Conservation (phyloP, 2,888 invertebrate species). For the Lasioglossum villosulum region DNA sequence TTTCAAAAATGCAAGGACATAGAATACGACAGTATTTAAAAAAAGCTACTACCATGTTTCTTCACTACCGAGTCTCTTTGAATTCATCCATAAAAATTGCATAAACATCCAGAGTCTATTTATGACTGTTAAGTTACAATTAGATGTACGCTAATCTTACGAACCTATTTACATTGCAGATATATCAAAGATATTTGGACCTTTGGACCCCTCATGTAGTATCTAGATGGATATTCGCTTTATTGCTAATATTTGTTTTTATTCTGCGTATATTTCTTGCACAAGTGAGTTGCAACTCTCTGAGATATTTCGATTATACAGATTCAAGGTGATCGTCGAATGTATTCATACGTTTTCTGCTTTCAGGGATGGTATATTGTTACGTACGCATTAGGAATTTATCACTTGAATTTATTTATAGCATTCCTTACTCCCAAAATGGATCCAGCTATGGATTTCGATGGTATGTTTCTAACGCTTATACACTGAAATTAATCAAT, state of each 20-base stretch:
- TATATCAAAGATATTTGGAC: constrained; percentile 94
- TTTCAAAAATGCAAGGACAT: no score
- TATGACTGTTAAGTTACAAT: neutral
- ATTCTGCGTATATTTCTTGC: constrained; percentile 92
- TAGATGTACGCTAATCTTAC: constrained; percentile 18
- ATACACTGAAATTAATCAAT: neutral
- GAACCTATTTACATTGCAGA: constrained; percentile 83
- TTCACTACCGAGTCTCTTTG: no score
- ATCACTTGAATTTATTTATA: constrained; percentile 99
- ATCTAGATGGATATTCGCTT: constrained; percentile 92
- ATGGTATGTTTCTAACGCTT: constrained; percentile 87
- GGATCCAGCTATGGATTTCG: constrained; percentile 98
- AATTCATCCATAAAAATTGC: no score
- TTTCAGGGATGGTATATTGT: constrained; percentile 99
- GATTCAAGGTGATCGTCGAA: neutral
- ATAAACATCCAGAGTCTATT: no score
- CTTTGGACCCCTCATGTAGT: constrained; percentile 93
- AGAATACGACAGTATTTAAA: no score
- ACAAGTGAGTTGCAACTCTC: constrained; percentile 87
- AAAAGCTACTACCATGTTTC: no score
- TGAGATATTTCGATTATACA: constrained; percentile 33
- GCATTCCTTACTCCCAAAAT: constrained; percentile 99
- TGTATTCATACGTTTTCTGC: constrained; percentile 6
- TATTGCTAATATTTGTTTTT: constrained; percentile 90
- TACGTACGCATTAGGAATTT: constrained; percentile 99